Base-by-base conservation (phyloP, 2,888 invertebrate genomes). In the Drosophila setosimentum region DNA sequence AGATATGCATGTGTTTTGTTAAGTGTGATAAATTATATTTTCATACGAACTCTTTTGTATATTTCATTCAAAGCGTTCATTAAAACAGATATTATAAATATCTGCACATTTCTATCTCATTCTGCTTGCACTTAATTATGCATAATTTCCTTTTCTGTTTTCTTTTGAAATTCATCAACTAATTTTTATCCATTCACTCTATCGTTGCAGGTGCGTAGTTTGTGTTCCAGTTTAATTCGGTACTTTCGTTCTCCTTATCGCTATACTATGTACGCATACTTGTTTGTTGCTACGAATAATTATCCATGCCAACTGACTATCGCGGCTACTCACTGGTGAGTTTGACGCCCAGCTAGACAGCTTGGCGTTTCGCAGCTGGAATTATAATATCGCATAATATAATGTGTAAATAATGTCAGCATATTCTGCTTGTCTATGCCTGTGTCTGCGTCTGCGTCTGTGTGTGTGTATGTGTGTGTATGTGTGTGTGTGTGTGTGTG, bases 151-250 rank as follows among this genome's bases (percentile, higher is more conserved):
- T 48, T 32, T 33, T 30, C 18, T 1, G 16, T 27, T 53, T 53
- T 45, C 24, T 21, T 21, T n/a, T 16, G 16, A 55, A 71, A 50
- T 45, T 21, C 50, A 37, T 11, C 18, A 10, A 87, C 78, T 87
- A 87, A 87, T 73, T 78, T 67, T 21, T 40, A 30, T 61, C 70
- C 62, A 48, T 74, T 55, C 57, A 16, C 50, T 76, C 66, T 68
- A 59, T 66, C 69, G 49, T 75, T 89, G 73, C 85, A 85, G 85
- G 85, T 85, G 84, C 73, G 89, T 85, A 83, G n/a, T 40, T 55
- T 40, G 10, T 35, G 18, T 54, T 29, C 37, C 21, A n/a, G 16
- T 54, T 6, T 27, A 54, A 51, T 62, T 73, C 27, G n/a, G 24
- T 57, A n/a, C n/a, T 51, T 75, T 51, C 63, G 51, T 57, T 21